Evolutionary conservation across 2,797 vertebrate species (phyloP), one percentile per base, ranked within the genome.

Genomic region (Ctenopoma kingsleyae): DNA sequence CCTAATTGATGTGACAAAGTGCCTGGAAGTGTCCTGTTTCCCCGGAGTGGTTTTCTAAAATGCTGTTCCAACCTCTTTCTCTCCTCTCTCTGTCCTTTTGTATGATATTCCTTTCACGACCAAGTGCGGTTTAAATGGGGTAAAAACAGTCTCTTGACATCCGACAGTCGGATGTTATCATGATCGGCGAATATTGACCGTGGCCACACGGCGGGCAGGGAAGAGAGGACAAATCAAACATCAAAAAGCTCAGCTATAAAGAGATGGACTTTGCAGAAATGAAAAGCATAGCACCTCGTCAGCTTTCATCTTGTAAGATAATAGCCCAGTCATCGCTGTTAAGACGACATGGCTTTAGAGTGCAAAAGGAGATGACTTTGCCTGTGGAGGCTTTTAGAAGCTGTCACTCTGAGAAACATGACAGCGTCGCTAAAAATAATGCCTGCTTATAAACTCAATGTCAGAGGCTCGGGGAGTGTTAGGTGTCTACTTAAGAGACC

Each of bases 1-100:
- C 89, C 91, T 91, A 91, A 93, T 92, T 92, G 91, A 92, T 89
- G 86, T 90, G 90, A 91, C 91, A 90, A 92, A 92, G 87, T 89
- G 88, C 83, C 73, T 35, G 62, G 58, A 77, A 88, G 90, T 87
- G 90, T 93, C 87, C 84, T 57, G 77, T 93, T 92, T 90, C 92
- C 86, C 81, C 60, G 38, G 85, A 86, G 80, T 71, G 88, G 71
- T 84, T 90, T 88, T 90, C 86, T 88, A 88, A 91, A 91, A 89
- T 13, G 83, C 47, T 51, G 40, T 64, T 32, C 75, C 67, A 75
- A 86, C 88, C 87, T 84, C 80, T 65, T 44, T 38, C 63, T 69
- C 67, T 52, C 65, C 57, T 48, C 51, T 32, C 27, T 27, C 59
- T 69, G 64, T 86, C 78, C 84, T 86, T 72, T 78, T 59, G 44